Evolutionary conservation across 2,113 vertebrate species (phyloP).

Genomic region (Bathybates hornii): DNA sequence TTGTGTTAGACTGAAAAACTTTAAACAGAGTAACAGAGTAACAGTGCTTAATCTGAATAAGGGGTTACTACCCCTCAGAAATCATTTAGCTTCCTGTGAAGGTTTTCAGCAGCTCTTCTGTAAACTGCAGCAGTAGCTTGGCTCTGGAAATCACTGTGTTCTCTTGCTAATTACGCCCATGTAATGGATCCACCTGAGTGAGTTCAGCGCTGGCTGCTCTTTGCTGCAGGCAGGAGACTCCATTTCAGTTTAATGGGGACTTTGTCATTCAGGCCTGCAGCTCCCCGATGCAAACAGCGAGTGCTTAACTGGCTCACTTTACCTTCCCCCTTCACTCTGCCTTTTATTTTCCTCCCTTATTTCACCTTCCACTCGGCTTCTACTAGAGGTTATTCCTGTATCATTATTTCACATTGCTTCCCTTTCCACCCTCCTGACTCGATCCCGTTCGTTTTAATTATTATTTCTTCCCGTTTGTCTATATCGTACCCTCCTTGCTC

Average conservation of each 20-base stretch:
- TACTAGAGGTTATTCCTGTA: constrained; percentile 6
- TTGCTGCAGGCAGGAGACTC: constrained; percentile 44
- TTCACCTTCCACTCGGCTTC: not conserved
- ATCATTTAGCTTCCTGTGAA: not conserved
- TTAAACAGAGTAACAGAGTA: not conserved
- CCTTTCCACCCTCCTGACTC: not conserved
- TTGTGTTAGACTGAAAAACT: not conserved
- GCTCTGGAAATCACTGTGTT: not conserved
- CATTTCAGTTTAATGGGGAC: constrained; percentile 53
- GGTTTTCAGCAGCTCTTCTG: not conserved
- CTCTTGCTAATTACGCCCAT: constrained; percentile 24
- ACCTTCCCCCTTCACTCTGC: not conserved
- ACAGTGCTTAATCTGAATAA: not conserved
- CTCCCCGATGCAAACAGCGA: constrained; percentile 28
- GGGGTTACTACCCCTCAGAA: not conserved
- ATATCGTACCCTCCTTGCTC: not conserved
- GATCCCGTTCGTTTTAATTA: not conserved
- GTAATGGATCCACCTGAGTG: constrained; percentile 48
- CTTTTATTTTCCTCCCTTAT: not conserved
- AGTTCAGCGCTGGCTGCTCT: not conserved
- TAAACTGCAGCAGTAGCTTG: constrained; percentile 1
- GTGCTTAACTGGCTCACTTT: constrained; percentile 5
- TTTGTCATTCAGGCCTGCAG: constrained; percentile 54
- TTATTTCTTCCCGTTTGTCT: not conserved
- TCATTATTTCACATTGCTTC: constrained; percentile 16